phyloP scores from a whole-genome alignment of 2,113 vertebrate species.

The Mohoua ochrocephala region DNA sequence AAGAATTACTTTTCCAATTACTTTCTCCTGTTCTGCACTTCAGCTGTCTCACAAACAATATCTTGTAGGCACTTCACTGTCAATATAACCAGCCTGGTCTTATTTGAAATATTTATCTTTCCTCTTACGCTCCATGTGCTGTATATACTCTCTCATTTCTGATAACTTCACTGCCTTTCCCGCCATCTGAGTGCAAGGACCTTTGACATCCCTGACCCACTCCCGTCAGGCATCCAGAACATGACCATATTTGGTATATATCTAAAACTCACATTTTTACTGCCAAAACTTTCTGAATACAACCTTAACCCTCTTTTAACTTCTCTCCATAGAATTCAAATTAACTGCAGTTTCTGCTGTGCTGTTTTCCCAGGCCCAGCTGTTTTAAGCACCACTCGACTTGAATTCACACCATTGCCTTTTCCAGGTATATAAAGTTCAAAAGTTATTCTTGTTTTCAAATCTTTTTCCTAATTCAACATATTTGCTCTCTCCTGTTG shows the following conservation, averaged over 20 bases:
- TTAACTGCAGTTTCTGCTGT: neutral
- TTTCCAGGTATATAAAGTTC: neutral
- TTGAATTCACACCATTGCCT: neutral
- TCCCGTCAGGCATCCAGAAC: neutral
- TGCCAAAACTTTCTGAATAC: neutral
- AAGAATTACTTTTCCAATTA: neutral
- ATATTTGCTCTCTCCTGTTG: neutral
- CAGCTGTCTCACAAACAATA: neutral
- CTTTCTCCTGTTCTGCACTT: neutral
- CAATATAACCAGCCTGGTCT: neutral
- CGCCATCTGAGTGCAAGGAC: neutral
- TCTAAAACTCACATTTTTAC: neutral
- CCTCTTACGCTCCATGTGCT: neutral
- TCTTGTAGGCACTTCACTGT: too few species aligned
- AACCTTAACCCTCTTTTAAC: neutral
- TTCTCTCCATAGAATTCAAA: neutral
- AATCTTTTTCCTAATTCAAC: neutral
- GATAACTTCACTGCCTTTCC: neutral
- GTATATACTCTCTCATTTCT: neutral
- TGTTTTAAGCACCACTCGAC: neutral
- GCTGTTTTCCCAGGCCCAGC: neutral
- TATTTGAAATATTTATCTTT: neutral
- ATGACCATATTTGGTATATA: neutral
- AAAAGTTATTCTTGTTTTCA: neutral
- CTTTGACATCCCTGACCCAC: neutral